Base-by-base conservation (phyloP, 2,113 vertebrate species). In the Syrmaticus mikado region DNA sequence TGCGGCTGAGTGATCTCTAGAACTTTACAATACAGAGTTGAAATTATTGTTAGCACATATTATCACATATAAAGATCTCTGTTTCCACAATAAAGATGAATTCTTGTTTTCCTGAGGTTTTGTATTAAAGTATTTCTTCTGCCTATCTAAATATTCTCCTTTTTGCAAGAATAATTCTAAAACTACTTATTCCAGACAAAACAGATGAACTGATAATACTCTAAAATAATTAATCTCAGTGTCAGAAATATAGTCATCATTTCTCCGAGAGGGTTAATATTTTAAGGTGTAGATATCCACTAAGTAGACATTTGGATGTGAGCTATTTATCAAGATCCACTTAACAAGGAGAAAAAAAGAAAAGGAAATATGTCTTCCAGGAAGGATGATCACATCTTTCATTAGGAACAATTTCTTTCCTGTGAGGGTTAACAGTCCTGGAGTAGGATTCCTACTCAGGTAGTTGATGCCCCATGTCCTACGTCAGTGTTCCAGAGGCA, bases 51-150 rank as follows among this genome's bases (percentile, higher is more conserved):
- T 60, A 62, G 34, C 41, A 43, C 41, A 43, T 6, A 43, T 43
- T 43, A 43, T 43, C 3, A 13, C 22, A 8, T 28, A 27, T 52
- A 52, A 27, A 24, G 13, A 25, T 52, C 50, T 52, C 7, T 16
- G 27, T 57, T 73, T 57, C 38, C 6, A 41, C 6, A 28, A 8
- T 12, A 21, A 84, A 81, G 10, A 57, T 32, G 5, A 73, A 24
- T 2, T 36, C 20, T 50, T 0, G 3, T 10, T 73, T 82, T 1
- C 1, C 8, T 25, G 8, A 45, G 30, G 13, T 34, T n/a, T 55
- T 64, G 6, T 34, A 8, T n/a, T 68, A 73, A 72, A 28, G 45
- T 66, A 46, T 58, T 71, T 58, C 19, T 61, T 67, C 45, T 72
- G 13, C 30, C 8, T 64, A 36, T 25, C 13, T 70, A 74, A 82